phyloP scores from a whole-genome alignment of 1,140 invertebrate species.

The Choristoneura fumiferana region DNA sequence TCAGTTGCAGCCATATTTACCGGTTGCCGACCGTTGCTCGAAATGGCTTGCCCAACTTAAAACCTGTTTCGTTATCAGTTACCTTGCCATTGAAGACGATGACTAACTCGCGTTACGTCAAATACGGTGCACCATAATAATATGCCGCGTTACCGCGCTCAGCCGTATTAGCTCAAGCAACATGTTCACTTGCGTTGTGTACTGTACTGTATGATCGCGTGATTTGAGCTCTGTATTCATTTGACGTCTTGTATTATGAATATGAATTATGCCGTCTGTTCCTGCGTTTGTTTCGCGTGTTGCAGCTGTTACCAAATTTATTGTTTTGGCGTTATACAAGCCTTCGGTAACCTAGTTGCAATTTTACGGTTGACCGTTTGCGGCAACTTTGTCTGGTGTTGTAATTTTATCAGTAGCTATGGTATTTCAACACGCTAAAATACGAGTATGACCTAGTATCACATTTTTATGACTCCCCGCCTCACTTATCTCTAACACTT shows the following conservation, averaged over 20 bases:
- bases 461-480: too few relatives aligned
- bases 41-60: constrained; percentile 40
- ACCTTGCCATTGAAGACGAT: constrained; percentile 65
- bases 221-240: neutral
- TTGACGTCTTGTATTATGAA: neutral
- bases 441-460: too few relatives aligned
- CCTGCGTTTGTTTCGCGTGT: neutral
- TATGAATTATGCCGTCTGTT: neutral
- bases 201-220: neutral
- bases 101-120: constrained; percentile 38
- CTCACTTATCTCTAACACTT: too few relatives aligned
- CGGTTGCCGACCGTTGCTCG: constrained; percentile 30
- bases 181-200: neutral
- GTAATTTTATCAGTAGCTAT: neutral
- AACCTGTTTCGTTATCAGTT: constrained; percentile 45
- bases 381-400: constrained; percentile 7
- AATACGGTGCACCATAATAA: neutral
- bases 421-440: neutral
- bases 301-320: neutral
- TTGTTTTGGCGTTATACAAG: neutral
- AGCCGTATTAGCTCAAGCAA: neutral
- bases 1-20: constrained; percentile 21
- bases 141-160: too few relatives aligned
- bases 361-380: constrained; percentile 9
- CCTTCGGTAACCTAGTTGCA: neutral